Evolutionary conservation across 2,888 invertebrate species (phyloP).

Genomic region (Lasioglossum figueresi): DNA sequence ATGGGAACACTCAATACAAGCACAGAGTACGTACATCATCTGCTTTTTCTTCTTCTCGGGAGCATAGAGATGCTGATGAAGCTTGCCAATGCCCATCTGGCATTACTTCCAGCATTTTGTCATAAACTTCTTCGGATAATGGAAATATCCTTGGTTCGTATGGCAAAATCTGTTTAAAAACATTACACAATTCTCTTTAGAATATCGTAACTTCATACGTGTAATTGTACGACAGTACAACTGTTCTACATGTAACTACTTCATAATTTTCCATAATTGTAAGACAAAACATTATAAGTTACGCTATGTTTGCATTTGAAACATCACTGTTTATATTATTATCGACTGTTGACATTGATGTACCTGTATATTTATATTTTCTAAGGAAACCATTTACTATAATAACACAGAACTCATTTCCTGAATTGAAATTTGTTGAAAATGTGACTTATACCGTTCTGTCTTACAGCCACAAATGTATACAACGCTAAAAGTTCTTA

Average conservation of each 20-base stretch:
- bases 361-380: background rate
- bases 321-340: background rate
- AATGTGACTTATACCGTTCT: background rate
- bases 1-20: slow-evolving; percentile 57
- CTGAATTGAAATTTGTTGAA: background rate
- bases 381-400: background rate
- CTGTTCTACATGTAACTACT: background rate
- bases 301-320: background rate
- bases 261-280: background rate
- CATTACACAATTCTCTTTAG: background rate
- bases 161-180: slow-evolving; percentile 87
- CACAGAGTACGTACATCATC: slow-evolving; percentile 78
- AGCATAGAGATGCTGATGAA: slow-evolving; percentile 78
- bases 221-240: too few relatives aligned
- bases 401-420: background rate
- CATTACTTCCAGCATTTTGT: slow-evolving; percentile 89
- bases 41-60: slow-evolving; percentile 80
- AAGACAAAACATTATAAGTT: background rate
- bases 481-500: background rate
- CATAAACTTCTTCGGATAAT: slow-evolving; percentile 88
- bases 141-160: slow-evolving; percentile 92
- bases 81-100: slow-evolving; percentile 87
- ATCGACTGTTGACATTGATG: background rate
- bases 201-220: background rate
- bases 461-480: background rate